Evolutionary conservation across 1,140 invertebrate species (phyloP), one percentile per base, ranked within the genome.

Genomic region (Fopius arisanus): DNA sequence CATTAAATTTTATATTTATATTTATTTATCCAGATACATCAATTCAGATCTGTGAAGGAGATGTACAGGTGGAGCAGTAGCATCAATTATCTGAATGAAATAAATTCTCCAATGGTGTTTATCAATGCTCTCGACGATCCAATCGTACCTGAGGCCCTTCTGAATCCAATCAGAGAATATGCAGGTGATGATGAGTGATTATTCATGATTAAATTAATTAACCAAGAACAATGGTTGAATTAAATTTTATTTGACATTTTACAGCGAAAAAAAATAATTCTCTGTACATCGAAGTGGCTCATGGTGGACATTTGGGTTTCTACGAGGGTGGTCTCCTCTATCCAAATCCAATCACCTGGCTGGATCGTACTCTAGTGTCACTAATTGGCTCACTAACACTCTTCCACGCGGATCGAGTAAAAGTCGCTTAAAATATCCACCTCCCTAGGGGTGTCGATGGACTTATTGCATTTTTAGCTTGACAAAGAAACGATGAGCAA

Each of bases 231-330:
- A n/a, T n/a, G n/a, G n/a, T n/a, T n/a, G n/a, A 48, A 48, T 5
- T 48, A 7, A 19, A 12, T 48, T 48, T n/a, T 19, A 48, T 70
- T 70, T 77, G 78, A 75, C 67, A 66, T 77, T 79, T 91, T 92
- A 48, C 86, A 96, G 94, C 87, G 76, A 90, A 88, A 12, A 90
- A 91, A 73, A 88, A 91, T 21, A 93, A 94, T 72, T 88, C 91
- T 2, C 88, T 95, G 68, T 96, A 94, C 78, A 89, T 96, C 26
- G 92, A 96, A 81, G 87, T 96, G 3, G 93, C 94, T 16, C 96
- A 97, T 84, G 96, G 96, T 5, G 96, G 96, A 7, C 96, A 98
- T 87, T 87, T 98, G 72, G 96, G 96, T 31, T 97, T 96, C 84
- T 97, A 97, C 83, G 96, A 97, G 87, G 95, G 95, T 5, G 94